Base-by-base conservation (phyloP, 35 echinoderm and acorn worm genomes). In the Acanthaster planci region DNA sequence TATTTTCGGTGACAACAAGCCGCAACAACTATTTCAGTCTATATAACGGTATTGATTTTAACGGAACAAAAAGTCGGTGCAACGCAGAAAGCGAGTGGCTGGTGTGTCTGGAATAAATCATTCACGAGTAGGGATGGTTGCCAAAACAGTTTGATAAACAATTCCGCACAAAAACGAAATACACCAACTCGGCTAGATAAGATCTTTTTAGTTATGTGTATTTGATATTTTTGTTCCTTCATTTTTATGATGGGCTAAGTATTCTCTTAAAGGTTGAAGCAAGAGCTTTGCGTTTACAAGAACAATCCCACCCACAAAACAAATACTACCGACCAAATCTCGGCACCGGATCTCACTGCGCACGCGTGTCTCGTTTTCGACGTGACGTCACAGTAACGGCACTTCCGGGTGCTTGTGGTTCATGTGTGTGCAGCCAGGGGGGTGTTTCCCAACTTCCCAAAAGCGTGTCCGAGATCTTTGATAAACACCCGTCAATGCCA, bases 121-220 rank as follows among this genome's bases (percentile, higher is more conserved):
- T 68, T 68, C 1, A 68, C 60, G 60, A 68, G 34, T 72, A 34
- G 64, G 64, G 64, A 34, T 72, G 64, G 64, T 72, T 72, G 64
- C 64, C 30, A 60, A 72, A 47, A 47, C 42, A 47, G 42, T 47
- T 47, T 47, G 14, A 72, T 31, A 72, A 26, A 72, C 64, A 35
- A 26, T 34, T 10, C 9, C 64, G 34, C 14, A 72, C 23, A 31
- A 67, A 10, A 72, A n/a, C 34, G 10, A 31, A 31, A 72, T 14
- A 14, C 23, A 72, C 30, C 27, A 9, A 31, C 22, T 72, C 22
- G 64, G 30, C 23, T 31, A 26, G 18, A 34, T 35, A 10, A 72
- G 14, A 14, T 72, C n/a, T 14, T 1, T 16, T 26, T 72, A 0
- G 22, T 31, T 0, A 31, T 0, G 23, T 31, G 23, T 35, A 9